phyloP scores from a whole-genome alignment of 1,140 invertebrate species.

The Epicauta chinensis region DNA sequence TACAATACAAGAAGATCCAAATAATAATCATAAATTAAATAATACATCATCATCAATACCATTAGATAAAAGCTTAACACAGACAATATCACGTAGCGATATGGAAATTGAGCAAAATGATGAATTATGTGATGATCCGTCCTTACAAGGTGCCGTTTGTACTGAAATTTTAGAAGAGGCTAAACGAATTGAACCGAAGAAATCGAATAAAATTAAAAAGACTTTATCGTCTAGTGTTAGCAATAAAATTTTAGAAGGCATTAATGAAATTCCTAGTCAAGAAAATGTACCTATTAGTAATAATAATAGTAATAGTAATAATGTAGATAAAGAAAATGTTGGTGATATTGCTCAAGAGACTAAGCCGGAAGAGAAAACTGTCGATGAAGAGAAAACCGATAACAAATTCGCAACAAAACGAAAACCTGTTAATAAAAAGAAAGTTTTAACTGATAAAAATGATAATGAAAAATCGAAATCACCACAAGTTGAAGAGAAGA shows the following conservation, averaged over 20 bases:
- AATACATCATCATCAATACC: conserved; percentile 24
- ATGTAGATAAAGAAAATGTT: conserved; percentile 41
- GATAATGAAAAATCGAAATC: conserved; percentile 13
- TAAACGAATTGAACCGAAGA: conserved; percentile 36
- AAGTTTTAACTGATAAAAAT: conserved; percentile 38
- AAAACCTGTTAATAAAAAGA: conserved; percentile 35
- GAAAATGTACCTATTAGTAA: conserved; percentile 25
- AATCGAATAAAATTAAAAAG: conserved; percentile 35
- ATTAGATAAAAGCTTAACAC: conserved; percentile 35
- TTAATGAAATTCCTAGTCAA: conserved; percentile 37
- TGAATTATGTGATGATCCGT: conserved; percentile 23
- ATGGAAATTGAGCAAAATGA: conserved; percentile 33
- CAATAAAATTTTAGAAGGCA: conserved; percentile 35
- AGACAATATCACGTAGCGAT: conserved; percentile 39
- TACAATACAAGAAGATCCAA: conserved; percentile 26
- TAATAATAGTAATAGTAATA: conserved; percentile 24
- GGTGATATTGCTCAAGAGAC: conserved; percentile 26
- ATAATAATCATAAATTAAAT: too few species aligned
- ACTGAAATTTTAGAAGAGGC: conserved; percentile 39
- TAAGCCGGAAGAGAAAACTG: conserved; percentile 22
- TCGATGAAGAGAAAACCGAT: conserved; percentile 29
- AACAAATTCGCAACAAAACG: conserved; percentile 28
- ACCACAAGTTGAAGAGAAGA: background rate
- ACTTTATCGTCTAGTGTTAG: conserved; percentile 30
- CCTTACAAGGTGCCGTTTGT: conserved; percentile 38